phyloP scores from a whole-genome alignment of 2,888 invertebrate species.

The Yponomeuta malinellus region DNA sequence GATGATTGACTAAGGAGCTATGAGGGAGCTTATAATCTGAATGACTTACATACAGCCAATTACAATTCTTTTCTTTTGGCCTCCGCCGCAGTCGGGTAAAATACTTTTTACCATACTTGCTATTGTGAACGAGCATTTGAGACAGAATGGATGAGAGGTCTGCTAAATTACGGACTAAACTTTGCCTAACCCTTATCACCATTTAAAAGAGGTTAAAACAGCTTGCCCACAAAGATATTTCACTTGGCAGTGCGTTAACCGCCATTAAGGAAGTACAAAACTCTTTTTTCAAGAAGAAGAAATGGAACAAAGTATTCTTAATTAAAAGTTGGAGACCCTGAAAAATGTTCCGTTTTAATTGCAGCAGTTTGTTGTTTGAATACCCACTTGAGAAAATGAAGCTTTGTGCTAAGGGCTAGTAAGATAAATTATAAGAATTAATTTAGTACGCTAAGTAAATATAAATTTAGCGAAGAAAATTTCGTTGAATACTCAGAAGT shows the following conservation, averaged over 20 bases:
- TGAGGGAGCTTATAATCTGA: no score
- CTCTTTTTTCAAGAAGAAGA: slow-evolving; percentile 35
- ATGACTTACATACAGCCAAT: no score
- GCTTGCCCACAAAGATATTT: not conserved
- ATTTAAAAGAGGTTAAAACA: not conserved
- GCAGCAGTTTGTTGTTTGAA: slow-evolving; percentile 32
- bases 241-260: slow-evolving; percentile 39
- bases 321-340: slow-evolving; percentile 50
- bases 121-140: slow-evolving; percentile 20
- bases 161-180: not conserved
- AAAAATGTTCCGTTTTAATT: slow-evolving; percentile 58
- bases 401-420: not conserved
- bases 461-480: not conserved
- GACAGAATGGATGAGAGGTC: slow-evolving; percentile 45
- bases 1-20: not conserved
- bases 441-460: not conserved
- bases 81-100: not conserved
- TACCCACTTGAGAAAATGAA: not conserved
- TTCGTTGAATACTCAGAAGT: not conserved
- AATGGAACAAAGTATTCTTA: slow-evolving; percentile 52
- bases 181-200: not conserved
- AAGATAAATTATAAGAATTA: not conserved
- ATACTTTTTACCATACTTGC: not conserved
- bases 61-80: no score
- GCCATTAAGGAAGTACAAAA: slow-evolving; percentile 56